Evolutionary conservation across 2,888 invertebrate genomes (phyloP).

Genomic region (Tinea pellionella): DNA sequence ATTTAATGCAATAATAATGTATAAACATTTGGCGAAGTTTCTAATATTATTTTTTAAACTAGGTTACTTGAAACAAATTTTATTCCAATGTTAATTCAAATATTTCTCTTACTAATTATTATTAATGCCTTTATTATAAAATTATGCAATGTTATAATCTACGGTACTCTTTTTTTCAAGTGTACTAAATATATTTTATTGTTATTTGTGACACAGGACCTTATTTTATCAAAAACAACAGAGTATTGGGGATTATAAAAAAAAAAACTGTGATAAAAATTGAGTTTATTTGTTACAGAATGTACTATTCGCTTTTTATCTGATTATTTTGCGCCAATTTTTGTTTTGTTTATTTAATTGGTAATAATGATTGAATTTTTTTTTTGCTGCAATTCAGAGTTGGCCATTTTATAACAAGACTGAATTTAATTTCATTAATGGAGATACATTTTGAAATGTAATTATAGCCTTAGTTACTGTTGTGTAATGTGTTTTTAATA

Average conservation of each 20-base stretch:
- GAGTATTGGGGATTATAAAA: neutral
- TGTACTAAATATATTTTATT: neutral
- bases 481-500: conserved; percentile 55
- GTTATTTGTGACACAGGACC: neutral
- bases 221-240: neutral
- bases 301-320: neutral
- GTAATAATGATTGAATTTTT: neutral
- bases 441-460: conserved; percentile 48
- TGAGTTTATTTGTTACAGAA: neutral
- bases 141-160: neutral
- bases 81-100: neutral
- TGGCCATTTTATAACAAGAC: conserved; percentile 71
- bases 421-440: conserved; percentile 59
- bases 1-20: neutral
- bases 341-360: neutral
- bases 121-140: neutral
- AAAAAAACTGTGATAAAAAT: neutral
- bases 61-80: neutral
- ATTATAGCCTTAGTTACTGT: conserved; percentile 61
- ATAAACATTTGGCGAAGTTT: too few species aligned
- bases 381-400: conserved; percentile 22
- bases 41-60: too few species aligned
- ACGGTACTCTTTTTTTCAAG: too few species aligned
- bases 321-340: conserved; percentile 1
- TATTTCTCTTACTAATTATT: neutral